Base-by-base conservation (phyloP, 2,888 invertebrate species). In the Microdon myrmicae region DNA sequence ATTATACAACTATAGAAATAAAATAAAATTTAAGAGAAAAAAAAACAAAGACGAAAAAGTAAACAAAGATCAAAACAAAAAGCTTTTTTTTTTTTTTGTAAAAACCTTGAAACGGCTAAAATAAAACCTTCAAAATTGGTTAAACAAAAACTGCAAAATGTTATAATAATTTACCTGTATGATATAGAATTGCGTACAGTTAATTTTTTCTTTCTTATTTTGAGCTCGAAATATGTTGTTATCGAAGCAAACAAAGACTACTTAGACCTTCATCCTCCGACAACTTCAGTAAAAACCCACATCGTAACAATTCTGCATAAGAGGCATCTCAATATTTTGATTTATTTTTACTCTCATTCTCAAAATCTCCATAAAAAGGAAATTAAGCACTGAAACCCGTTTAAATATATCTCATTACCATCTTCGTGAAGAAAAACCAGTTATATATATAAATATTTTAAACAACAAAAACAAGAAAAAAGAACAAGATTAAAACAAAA, bases 51-150 rank as follows among this genome's bases (percentile, higher is more conserved):
- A 29, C 55, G 48, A 53, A 37, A 67, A 66, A 47, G 16, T 44
- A 45, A 59, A 59, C 43, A 53, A 66, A 58, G 44, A 48, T 43
- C 53, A 56, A 55, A 35, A 45, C 54, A 58, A 56, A 48, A 35
- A 20, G 32, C 35, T 60, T 41, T 51, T 34, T 37, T 31, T 43
- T 43, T 17, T 58, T 37, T 47, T 29, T 64, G 45, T 29, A 58
- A 45, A n/a, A n/a, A n/a, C n/a, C n/a, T n/a, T n/a, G n/a, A n/a
- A n/a, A n/a, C n/a, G n/a, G n/a, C n/a, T n/a, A n/a, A n/a, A n/a
- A n/a, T n/a, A n/a, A n/a, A n/a, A n/a, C n/a, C n/a, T n/a, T n/a
- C n/a, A n/a, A n/a, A 51, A 38, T 55, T 55, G 14, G 19, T 25
- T 23, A 4, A 44, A 41, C 7, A 35, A 44, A 43, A 34, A 39